Conservation (phyloP, 2,888 invertebrate genomes). For the Phasia obesa region DNA sequence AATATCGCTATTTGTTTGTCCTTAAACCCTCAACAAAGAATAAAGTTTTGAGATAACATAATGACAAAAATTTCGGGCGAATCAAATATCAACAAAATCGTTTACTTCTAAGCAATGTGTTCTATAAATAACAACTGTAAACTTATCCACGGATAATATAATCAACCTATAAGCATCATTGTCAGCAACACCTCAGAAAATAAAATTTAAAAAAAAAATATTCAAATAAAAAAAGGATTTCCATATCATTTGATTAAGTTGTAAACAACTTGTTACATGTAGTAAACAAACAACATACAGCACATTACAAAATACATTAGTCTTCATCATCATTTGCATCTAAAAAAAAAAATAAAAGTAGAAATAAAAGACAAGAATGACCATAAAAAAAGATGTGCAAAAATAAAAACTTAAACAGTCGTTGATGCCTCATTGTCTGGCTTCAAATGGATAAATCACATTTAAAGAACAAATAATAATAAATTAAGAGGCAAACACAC, state of each 20-base stretch:
- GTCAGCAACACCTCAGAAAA: conserved; percentile 35
- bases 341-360: neutral
- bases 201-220: conserved; percentile 1
- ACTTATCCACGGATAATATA: conserved; percentile 35
- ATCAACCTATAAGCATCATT: conserved; percentile 23
- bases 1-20: no score
- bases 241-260: conserved; percentile 64
- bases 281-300: conserved; percentile 20
- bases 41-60: neutral
- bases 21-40: no score
- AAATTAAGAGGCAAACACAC: conserved; percentile 43
- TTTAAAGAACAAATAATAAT: conserved; percentile 18
- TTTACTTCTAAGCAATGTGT: conserved; percentile 14
- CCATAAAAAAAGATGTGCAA: conserved; percentile 18
- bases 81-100: conserved; percentile 9
- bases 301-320: conserved; percentile 55
- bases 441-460: conserved; percentile 27
- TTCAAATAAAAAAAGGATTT: neutral
- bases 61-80: conserved; percentile 3
- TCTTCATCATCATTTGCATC: conserved; percentile 61
- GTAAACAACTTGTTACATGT: conserved; percentile 61
- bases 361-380: conserved; percentile 27
- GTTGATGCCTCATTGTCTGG: conserved; percentile 66
- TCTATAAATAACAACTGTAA: conserved; percentile 1
- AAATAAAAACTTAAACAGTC: conserved; percentile 42